phyloP scores from a whole-genome alignment of 2,113 vertebrate genomes.

The Cynopterus brachyotis region DNA sequence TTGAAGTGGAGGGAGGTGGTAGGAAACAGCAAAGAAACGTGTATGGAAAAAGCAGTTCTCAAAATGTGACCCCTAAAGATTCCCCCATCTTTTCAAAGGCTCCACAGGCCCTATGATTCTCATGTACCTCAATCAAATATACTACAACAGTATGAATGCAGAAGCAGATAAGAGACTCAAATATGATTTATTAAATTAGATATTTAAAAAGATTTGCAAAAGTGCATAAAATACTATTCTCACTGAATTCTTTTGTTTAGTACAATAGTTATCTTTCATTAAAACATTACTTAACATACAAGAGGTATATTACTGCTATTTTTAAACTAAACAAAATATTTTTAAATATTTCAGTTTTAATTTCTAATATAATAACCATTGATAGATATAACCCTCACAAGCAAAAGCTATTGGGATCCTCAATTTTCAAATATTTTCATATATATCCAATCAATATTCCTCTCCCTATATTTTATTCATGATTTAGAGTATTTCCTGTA shows the following conservation, averaged over 20 bases:
- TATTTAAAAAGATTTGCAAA: neutral
- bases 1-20: neutral
- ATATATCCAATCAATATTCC: neutral
- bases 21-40: neutral
- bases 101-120: neutral
- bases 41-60: neutral
- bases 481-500: neutral
- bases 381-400: neutral
- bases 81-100: neutral
- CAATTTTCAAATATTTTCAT: constrained; percentile 1
- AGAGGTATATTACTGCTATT: neutral
- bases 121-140: neutral
- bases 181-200: neutral
- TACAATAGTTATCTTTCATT: neutral
- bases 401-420: neutral
- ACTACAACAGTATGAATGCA: neutral
- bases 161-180: neutral
- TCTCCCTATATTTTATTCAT: neutral
- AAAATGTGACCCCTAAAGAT: neutral
- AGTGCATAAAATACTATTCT: neutral
- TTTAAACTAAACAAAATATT: neutral
- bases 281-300: constrained; percentile 16
- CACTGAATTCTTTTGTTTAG: neutral
- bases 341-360: neutral
- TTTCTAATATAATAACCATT: neutral